Evolutionary conservation across 2,113 vertebrate genomes (phyloP), one percentile per base, ranked within the genome.

Genomic region (Psettodes erumei): DNA sequence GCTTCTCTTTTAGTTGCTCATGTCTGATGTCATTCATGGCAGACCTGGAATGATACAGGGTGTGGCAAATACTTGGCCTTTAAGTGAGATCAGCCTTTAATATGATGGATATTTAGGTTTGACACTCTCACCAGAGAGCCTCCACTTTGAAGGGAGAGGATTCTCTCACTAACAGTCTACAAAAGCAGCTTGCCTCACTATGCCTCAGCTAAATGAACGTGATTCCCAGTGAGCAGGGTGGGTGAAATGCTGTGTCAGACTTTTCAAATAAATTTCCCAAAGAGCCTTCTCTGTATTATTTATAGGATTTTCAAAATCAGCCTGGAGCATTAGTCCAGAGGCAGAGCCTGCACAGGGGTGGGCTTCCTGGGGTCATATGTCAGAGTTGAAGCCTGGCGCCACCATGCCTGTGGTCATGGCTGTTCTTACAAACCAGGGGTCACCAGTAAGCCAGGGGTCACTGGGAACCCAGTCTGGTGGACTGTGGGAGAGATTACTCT

Each of bases 311-410:
- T 16, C 1, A 10, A 35, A 45, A 54, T 61, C 43, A 28, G 16
- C 12, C 18, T 56, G 47, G 19, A 56, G 65, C 35, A 56, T 65
- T 38, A 59, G 43, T 62, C 19, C 45, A 40, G 42, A 23, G 23
- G 33, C 61, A 58, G 66, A 59, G 43, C 42, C 40, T 51, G 32
- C 43, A 43, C 53, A 33, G 28, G 43, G 78, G 78, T 83, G 85
- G 82, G 79, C 85, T 82, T 61, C 13, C 58, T 21, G 19, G 75
- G 84, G 79, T 89, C 87, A 85, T 58, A 69, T 79, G 83, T 89
- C 75, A 77, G 54, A 82, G 84, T 72, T 89, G 75, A 86, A 60
- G 58, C 38, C 71, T 79, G 88, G 88, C 65, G 73, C 85, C 87
- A 60, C 71, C 53, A 38, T 54, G 82, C 85, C 79, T 56, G 80